Conservation (phyloP, 2,797 vertebrate species). For the Zalophus californianus region DNA sequence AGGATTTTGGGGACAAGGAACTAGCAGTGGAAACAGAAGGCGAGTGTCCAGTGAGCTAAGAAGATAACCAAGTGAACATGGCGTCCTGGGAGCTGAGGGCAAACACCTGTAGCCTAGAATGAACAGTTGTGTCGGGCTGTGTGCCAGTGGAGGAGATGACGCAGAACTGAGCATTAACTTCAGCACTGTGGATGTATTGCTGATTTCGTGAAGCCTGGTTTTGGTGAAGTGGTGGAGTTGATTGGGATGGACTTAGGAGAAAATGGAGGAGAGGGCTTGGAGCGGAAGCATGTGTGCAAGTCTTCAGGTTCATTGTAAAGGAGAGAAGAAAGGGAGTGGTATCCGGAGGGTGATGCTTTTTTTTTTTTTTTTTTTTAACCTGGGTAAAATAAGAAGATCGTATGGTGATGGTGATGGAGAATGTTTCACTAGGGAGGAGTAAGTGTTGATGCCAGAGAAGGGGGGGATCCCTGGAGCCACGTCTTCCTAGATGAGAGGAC, state of each 20-base stretch:
- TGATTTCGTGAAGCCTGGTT: background rate
- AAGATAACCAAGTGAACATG: rapidly evolving
- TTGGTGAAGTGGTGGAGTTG: background rate
- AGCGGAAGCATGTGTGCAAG: rapidly evolving
- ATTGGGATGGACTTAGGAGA: background rate
- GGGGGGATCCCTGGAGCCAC: background rate
- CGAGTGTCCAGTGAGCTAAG: background rate
- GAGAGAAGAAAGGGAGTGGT: background rate
- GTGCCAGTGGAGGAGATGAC: rapidly evolving
- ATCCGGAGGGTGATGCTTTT: background rate
- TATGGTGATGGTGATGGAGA: too few species aligned
- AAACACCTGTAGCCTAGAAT: rapidly evolving
- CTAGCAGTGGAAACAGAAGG: too few species aligned
- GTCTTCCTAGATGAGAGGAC: background rate
- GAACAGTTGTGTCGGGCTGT: rapidly evolving
- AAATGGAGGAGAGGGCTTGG: background rate
- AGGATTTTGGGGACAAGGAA: background rate
- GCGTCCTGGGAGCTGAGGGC: background rate
- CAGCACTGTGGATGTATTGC: rapidly evolving
- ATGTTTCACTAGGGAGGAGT: background rate
- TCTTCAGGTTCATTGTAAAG: background rate
- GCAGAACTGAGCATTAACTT: background rate
- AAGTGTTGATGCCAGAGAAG: background rate
- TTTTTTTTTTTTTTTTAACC: background rate
- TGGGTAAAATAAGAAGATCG: background rate